Base-by-base conservation (phyloP, 1,140 invertebrate genomes). In the Pissodes strobi region DNA sequence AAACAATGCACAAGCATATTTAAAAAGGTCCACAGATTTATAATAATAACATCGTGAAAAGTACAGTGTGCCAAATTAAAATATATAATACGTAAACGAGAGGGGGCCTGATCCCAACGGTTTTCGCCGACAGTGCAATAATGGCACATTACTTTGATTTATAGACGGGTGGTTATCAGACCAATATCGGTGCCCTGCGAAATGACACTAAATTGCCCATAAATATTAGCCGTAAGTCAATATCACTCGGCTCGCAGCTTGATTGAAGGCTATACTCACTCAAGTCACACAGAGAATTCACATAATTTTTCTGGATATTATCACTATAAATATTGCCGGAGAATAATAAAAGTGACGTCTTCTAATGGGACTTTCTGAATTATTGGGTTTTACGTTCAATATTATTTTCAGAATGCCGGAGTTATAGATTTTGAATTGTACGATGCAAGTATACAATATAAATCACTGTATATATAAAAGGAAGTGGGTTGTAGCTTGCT, bases 141-240 rank as follows among this genome's bases (percentile, higher is more conserved):
- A 75, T 74, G 66, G 74, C 68, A 74, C 72, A 76, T 76, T 76
- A 76, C 66, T 75, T 76, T 77, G 75, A 77, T 77, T 71, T 74
- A 75, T 75, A 66, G 66, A 67, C 64, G 64, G 69, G 68, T 67
- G 71, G 73, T 75, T 76, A 77, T 76, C 75, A 75, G 71, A 74
- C 70, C 74, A 75, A 77, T 77, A 75, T 76, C 71, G 74, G 71
- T 74, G 69, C 68, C 72, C 74, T 69, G 65, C 73, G 69, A 72
- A 75, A 74, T 71, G 74, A 73, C 72, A 73, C 68, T 67, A 72
- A 75, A 75, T 75, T 74, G 74, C 74, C 72, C 72, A 75, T 75
- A 75, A 75, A 75, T 75, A 74, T 75, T 69, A 70, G 66, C 72
- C 66, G 67, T 72, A 74, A 73, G 74, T 75, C 72, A 75, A 74